phyloP scores from a whole-genome alignment of 2,113 vertebrate genomes.

The Apeltes quadracus region DNA sequence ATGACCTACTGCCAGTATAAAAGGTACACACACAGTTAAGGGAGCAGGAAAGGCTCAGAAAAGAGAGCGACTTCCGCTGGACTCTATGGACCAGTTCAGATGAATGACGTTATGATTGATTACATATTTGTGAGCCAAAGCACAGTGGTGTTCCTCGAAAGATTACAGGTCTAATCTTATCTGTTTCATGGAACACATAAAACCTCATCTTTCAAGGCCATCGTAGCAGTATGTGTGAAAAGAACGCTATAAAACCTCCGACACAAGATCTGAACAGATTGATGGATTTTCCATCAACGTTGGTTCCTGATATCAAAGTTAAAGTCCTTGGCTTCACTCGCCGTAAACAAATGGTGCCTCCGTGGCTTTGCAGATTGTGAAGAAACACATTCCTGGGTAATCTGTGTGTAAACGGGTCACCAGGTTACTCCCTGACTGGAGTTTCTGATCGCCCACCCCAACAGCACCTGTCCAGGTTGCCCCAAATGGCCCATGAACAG shows the following conservation, averaged over 20 bases:
- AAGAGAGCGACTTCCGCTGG: background rate
- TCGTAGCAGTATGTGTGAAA: background rate
- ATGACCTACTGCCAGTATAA: background rate
- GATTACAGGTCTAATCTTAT: background rate
- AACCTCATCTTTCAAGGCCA: background rate
- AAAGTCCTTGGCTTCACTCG: constrained; percentile 1
- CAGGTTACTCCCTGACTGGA: constrained; percentile 4
- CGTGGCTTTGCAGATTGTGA: background rate
- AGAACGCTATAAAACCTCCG: background rate
- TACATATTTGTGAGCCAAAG: background rate
- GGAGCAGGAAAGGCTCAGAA: background rate
- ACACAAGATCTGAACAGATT: constrained; percentile 3
- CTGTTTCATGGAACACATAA: background rate
- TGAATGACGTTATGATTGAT: no score
- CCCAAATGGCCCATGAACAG: background rate
- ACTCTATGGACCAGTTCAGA: background rate
- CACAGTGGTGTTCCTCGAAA: background rate
- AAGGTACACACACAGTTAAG: background rate
- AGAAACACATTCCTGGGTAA: constrained; percentile 27
- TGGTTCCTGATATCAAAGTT: constrained; percentile 6
- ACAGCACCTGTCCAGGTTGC: constrained; percentile 15
- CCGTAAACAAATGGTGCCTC: background rate
- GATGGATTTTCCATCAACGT: background rate
- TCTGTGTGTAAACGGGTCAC: constrained; percentile 12
- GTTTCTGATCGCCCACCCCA: constrained; percentile 22